Evolutionary conservation across 2,888 invertebrate species (phyloP).

Genomic region (Belgica antarctica): DNA sequence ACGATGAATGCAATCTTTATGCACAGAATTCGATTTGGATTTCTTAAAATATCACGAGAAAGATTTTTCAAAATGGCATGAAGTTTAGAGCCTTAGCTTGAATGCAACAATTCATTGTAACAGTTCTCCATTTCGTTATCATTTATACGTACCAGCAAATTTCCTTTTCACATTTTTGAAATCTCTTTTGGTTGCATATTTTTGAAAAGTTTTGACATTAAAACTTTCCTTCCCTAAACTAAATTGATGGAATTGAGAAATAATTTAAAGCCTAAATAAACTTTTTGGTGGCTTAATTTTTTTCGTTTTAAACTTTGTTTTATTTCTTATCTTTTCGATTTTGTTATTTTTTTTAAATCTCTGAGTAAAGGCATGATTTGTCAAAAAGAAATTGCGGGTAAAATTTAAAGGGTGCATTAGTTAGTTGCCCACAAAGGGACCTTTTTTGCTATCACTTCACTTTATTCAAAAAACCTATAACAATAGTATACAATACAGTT

Average conservation of each 20-base stretch:
- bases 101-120: too few species aligned
- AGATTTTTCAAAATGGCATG: background rate
- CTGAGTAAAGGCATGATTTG: slow-evolving; percentile 37
- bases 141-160: too few species aligned
- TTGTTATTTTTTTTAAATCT: slow-evolving; percentile 1
- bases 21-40: background rate
- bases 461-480: too few species aligned
- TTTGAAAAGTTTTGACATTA: too few species aligned
- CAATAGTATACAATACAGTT: too few species aligned
- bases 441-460: slow-evolving; percentile 58
- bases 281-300: slow-evolving; percentile 36
- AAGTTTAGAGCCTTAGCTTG: background rate
- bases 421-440: slow-evolving; percentile 66
- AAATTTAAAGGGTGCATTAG: slow-evolving; percentile 49
- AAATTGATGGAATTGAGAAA: slow-evolving; percentile 33
- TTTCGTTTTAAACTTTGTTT: background rate
- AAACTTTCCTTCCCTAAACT: background rate
- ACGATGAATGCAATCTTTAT: background rate
- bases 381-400: slow-evolving; percentile 45
- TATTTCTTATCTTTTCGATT: background rate
- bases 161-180: too few species aligned
- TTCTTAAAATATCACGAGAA: background rate
- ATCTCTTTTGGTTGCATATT: too few species aligned
- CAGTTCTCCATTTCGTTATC: too few species aligned
- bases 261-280: slow-evolving; percentile 8